Evolutionary conservation across 2,888 invertebrate genomes (phyloP).

Genomic region (Sialis fuliginosa): DNA sequence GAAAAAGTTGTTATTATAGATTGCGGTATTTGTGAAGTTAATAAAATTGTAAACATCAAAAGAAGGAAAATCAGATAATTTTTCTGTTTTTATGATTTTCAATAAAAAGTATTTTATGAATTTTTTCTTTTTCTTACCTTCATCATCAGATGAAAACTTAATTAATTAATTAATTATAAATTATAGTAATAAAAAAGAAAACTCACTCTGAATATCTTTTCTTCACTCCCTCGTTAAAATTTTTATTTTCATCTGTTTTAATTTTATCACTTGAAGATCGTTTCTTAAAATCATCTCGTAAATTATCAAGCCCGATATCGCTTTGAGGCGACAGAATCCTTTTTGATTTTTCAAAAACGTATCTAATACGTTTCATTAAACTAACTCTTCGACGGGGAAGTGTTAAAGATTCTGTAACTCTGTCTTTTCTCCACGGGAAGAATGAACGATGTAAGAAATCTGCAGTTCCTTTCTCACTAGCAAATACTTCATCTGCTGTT

Average conservation of each 20-base stretch:
- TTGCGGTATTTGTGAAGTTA: conserved; percentile 14
- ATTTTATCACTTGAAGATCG: no score
- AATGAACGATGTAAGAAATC: not conserved
- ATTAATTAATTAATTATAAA: not conserved
- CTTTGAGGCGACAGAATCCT: no score
- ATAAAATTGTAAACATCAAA: not conserved
- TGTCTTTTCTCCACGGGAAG: not conserved
- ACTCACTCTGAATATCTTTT: not conserved
- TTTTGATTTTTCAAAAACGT: conserved; percentile 1
- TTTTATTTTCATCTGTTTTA: not conserved
- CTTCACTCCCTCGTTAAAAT: not conserved
- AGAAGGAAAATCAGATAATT: no score
- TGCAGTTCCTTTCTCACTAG: not conserved
- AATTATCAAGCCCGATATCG: no score
- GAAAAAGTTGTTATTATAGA: conserved; percentile 18
- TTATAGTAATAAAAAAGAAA: not conserved
- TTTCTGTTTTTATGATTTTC: no score
- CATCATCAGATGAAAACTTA: no score
- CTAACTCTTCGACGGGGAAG: not conserved
- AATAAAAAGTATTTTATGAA: not conserved
- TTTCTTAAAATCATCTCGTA: no score
- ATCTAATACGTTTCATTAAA: conserved; percentile 1
- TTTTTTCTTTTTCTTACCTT: no score
- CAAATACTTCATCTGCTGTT: not conserved
- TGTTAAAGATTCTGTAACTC: not conserved